Evolutionary conservation across 2,797 vertebrate species (phyloP), one percentile per base, ranked within the genome.

Genomic region (Sylvia borin): DNA sequence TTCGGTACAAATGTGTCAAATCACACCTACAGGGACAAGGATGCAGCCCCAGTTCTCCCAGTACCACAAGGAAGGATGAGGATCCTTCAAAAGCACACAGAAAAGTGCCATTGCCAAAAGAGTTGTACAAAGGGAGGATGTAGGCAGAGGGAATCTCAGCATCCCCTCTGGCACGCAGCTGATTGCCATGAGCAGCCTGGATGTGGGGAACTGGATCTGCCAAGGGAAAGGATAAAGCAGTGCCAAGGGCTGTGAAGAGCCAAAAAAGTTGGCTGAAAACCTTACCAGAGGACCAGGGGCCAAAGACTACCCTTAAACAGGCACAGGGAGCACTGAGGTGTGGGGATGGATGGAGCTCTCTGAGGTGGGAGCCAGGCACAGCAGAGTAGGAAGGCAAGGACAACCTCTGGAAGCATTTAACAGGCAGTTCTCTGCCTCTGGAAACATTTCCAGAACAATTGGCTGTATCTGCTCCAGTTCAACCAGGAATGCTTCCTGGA

Each of bases 401-500:
- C 2, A 9, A 58, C 55, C 13, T 26, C 65, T 93, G 93, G 82
- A 91, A 94, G 78, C 4, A 2, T 60, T 92, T 87, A 95, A 87
- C 0, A 0, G 72, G 68, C 82, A 92, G 36, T 47, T 83, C 91
- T 85, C 75, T 50, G 71, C 57, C 89, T 74, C 95, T 95, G 93
- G 90, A 85, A 95, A 80, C 68, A 61, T 61, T 80, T 89, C 77
- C 64, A 93, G 51, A 92, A 85, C 1, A 4, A 61, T 6, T 89
- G 89, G 67, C 81, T 90, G 32, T 83, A 70, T 93, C 91, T 92
- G 78, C 89, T 95, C 62, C 87, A 85, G 89, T 75, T 87, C 81
- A 90, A 82, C 40, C 32, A 85, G 53, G 71, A 96, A 95, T 61
- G 87, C 72, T 93, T 92, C 87, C 89, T 95, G 65, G 51, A 92